These are phyloP conservation scores for Pectinophora gossypiella DNA, from an alignment of 1,140 invertebrate genomes.

Conservation along the genomic window DNA sequence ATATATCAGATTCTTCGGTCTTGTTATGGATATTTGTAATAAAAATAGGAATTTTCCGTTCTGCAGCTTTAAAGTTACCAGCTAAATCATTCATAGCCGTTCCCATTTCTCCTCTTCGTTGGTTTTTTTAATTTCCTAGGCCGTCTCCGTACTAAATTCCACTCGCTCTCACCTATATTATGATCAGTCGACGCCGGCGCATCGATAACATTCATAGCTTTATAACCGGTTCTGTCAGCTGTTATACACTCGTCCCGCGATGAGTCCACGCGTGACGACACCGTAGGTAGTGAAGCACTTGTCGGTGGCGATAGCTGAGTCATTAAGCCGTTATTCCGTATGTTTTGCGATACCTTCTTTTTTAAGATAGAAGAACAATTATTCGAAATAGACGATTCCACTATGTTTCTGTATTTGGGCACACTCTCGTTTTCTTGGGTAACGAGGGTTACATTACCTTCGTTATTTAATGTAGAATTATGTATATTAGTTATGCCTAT, in stretches of 20 bases:
- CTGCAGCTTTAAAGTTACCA: neutral
- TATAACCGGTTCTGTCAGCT: neutral
- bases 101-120: neutral
- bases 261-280: neutral
- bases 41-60: neutral
- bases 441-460: neutral
- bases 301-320: neutral
- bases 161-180: neutral
- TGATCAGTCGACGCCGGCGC: neutral
- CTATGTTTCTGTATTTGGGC: neutral
- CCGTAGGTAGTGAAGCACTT: neutral
- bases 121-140: neutral
- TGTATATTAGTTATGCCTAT: neutral
- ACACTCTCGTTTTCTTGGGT: neutral
- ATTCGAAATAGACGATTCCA: neutral
- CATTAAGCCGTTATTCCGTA: neutral
- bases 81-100: neutral
- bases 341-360: neutral
- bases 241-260: neutral
- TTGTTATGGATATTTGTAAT: neutral
- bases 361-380: neutral
- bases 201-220: neutral
- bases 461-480: neutral
- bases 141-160: neutral
- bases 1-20: neutral